phyloP scores from a whole-genome alignment of 2,888 invertebrate species.

The Nipponacmea schrenckii region DNA sequence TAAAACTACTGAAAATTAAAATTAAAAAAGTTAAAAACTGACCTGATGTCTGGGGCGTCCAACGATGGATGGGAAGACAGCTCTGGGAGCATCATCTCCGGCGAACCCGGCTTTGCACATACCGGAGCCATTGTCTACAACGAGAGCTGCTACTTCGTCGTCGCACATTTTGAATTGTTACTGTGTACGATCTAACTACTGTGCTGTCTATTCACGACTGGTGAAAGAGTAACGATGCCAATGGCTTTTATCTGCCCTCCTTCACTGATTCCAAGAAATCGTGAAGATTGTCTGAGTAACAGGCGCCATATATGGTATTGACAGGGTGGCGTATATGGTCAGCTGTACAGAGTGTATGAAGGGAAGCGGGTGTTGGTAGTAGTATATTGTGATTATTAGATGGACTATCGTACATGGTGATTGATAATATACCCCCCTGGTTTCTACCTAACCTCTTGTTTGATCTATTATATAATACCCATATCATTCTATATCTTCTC shows the following conservation, averaged over 20 bases:
- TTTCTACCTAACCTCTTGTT: too few relatives aligned
- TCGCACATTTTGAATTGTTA: neutral
- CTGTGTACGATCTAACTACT: slow-evolving; percentile 3
- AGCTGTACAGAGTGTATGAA: too few relatives aligned
- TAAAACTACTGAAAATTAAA: neutral
- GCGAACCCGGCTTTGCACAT: slow-evolving; percentile 30
- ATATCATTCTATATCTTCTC: too few relatives aligned
- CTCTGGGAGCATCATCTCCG: slow-evolving; percentile 28
- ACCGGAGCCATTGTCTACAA: slow-evolving; percentile 8
- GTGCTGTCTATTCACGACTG: slow-evolving; percentile 7
- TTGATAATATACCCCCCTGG: too few relatives aligned
- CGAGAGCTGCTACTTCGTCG: slow-evolving; percentile 9
- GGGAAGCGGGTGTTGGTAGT: too few relatives aligned
- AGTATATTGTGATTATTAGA: too few relatives aligned
- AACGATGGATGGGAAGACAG: slow-evolving; percentile 28
- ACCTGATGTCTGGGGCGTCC: slow-evolving; percentile 30
- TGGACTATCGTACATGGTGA: too few relatives aligned
- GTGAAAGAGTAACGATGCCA: slow-evolving; percentile 2
- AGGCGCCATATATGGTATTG: slow-evolving; percentile 2
- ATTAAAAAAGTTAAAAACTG: neutral
- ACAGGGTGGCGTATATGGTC: neutral
- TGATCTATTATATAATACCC: too few relatives aligned
- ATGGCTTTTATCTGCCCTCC: slow-evolving; percentile 8
- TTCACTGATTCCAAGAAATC: slow-evolving; percentile 7
- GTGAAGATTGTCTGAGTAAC: neutral